Conservation (phyloP, 2,113 vertebrate species). For the Pseudois nayaur region DNA sequence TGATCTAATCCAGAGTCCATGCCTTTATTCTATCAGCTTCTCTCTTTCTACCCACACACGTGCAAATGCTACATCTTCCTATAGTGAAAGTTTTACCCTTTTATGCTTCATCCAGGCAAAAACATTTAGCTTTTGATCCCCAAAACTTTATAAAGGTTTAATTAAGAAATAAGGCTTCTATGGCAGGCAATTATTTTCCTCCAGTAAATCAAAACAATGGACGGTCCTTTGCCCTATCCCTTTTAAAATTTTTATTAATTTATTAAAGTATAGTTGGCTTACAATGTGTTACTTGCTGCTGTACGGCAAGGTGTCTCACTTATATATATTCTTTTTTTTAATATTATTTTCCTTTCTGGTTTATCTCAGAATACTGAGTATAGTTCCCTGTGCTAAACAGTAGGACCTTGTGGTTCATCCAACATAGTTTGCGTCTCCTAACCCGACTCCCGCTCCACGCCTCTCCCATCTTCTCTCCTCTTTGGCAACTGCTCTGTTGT, state of each 20-base stretch:
- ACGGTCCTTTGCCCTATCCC: constrained; percentile 7
- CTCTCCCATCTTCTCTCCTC: too few relatives aligned
- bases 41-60: background rate
- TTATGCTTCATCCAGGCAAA: constrained; percentile 42
- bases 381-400: background rate
- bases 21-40: background rate
- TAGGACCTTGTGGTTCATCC: background rate
- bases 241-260: background rate
- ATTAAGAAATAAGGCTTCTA: constrained; percentile 65
- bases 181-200: constrained; percentile 42
- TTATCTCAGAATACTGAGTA: background rate
- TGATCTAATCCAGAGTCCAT: too few relatives aligned
- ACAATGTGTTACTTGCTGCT: background rate
- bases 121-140: constrained; percentile 70
- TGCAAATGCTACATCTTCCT: background rate
- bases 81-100: background rate
- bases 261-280: background rate
- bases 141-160: constrained; percentile 70
- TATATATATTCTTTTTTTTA: background rate
- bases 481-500: background rate
- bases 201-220: constrained; percentile 38
- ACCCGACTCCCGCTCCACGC: background rate
- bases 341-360: background rate
- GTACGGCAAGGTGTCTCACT: background rate
- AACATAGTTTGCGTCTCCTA: background rate